These are phyloP conservation scores for Amphimedon queenslandica DNA, from an alignment of 37 sponge, comb jelly and placozoan genomes.

Conservation along the genomic window DNA sequence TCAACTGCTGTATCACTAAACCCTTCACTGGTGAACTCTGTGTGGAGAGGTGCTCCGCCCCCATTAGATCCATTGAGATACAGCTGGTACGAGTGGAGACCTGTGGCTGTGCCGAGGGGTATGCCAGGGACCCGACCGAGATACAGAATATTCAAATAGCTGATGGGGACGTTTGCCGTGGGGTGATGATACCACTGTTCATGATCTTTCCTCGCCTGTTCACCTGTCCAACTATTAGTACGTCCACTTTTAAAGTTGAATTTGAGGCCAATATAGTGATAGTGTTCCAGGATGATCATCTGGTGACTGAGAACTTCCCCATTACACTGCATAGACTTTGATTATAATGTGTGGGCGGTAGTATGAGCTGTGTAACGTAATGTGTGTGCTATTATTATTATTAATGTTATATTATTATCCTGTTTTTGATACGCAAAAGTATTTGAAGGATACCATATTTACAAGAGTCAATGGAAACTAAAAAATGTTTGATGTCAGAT, in stretches of 20 bases:
- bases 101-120: conserved; percentile 99
- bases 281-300: conserved; percentile 84
- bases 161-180: conserved; percentile 91
- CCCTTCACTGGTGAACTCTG: conserved; percentile 80
- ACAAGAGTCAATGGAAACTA: no score
- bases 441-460: no score
- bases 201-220: conserved; percentile 99
- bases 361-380: background rate
- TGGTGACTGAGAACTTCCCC: conserved; percentile 97
- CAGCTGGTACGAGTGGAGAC: conserved; percentile 98
- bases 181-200: conserved; percentile 83
- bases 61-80: conserved; percentile 92
- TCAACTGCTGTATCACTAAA: conserved; percentile 83
- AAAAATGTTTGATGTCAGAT: no score
- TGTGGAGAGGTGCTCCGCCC: conserved; percentile 61
- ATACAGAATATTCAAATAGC: conserved; percentile 98
- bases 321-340: conserved; percentile 74
- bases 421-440: background rate
- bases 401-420: no score
- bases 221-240: conserved; percentile 90
- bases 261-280: conserved; percentile 94
- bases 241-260: conserved; percentile 94
- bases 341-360: background rate
- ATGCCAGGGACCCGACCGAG: conserved; percentile 93
- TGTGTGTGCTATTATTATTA: background rate